Evolutionary conservation across 2,797 vertebrate genomes (phyloP).

Genomic region (Chrysocyon brachyurus): DNA sequence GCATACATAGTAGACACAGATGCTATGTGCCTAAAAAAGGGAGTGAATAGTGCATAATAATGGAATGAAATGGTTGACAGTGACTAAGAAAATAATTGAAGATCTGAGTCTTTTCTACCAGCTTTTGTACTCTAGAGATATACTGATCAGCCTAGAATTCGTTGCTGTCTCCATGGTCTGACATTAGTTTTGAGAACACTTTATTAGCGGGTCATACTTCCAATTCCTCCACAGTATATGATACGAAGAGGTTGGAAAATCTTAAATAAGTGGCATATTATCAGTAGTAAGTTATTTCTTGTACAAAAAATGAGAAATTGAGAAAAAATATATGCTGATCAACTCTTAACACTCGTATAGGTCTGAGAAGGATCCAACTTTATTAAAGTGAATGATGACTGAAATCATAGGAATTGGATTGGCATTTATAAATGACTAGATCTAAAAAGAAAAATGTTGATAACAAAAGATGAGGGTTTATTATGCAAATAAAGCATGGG

Average conservation of each 20-base stretch:
- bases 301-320: slow-evolving; percentile 7
- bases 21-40: not conserved
- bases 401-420: not conserved
- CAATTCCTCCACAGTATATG: not conserved
- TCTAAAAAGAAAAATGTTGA: not conserved
- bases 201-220: not conserved
- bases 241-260: not conserved
- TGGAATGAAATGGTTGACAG: not conserved
- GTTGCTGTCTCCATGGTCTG: not conserved
- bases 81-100: not conserved
- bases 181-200: not conserved
- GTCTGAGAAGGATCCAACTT: not conserved
- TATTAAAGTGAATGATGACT: not conserved
- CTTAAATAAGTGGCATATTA: not conserved
- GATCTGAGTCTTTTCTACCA: not conserved
- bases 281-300: not conserved
- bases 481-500: not conserved
- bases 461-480: not conserved
- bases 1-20: not conserved
- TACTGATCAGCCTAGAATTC: not conserved
- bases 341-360: not conserved
- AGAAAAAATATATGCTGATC: not conserved
- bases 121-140: not conserved
- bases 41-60: not conserved
- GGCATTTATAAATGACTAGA: not conserved